Conservation (phyloP, 1,140 invertebrate species). For the Pachypeltis micranthus region DNA sequence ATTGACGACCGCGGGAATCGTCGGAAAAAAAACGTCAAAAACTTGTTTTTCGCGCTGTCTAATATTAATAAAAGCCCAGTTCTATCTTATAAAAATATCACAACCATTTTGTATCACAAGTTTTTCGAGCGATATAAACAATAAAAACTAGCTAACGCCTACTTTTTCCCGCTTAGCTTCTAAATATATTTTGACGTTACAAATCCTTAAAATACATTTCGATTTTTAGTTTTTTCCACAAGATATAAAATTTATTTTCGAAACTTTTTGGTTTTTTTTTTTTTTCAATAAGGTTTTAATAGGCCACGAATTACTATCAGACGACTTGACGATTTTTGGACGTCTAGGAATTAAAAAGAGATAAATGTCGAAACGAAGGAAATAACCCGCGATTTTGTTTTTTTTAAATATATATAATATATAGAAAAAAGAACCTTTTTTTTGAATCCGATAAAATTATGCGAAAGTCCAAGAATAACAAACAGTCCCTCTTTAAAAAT, state of each 20-base stretch:
- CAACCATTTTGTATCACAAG: constrained; percentile 25
- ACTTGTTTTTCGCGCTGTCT: background rate
- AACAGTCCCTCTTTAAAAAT: constrained; percentile 12
- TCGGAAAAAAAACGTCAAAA: too few relatives aligned
- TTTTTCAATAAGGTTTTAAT: constrained; percentile 18
- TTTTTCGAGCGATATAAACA: constrained; percentile 15
- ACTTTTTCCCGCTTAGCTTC: background rate
- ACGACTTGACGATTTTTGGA: constrained; percentile 20
- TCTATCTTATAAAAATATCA: constrained; percentile 25
- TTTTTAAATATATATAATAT: constrained; percentile 11
- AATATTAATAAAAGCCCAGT: constrained; percentile 18
- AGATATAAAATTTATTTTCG: constrained; percentile 21
- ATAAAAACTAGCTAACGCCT: constrained; percentile 8
- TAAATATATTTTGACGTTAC: constrained; percentile 10
- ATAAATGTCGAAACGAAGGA: background rate
- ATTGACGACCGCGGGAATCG: too few relatives aligned
- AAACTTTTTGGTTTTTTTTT: too few relatives aligned
- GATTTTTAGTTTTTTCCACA: constrained; percentile 18
- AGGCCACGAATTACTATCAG: constrained; percentile 24
- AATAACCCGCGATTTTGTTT: constrained; percentile 6
- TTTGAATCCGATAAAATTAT: constrained; percentile 11
- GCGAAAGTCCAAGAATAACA: constrained; percentile 9
- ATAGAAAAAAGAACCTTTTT: constrained; percentile 1
- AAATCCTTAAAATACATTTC: constrained; percentile 14
- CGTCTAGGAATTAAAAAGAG: constrained; percentile 19